phyloP scores from a whole-genome alignment of 1,140 invertebrate genomes.

The Diachasmimorpha longicaudata region DNA sequence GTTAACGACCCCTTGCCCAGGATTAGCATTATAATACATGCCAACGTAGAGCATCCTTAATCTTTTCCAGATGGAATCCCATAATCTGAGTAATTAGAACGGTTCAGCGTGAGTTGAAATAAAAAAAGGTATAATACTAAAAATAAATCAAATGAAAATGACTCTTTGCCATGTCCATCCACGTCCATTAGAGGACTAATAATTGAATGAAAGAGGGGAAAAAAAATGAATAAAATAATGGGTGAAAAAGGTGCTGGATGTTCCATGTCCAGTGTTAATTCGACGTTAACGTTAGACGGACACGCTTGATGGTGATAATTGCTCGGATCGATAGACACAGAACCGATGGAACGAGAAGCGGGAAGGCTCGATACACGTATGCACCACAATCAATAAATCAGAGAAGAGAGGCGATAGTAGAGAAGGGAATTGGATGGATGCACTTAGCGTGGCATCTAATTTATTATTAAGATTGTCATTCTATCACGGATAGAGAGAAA shows the following conservation, averaged over 20 bases:
- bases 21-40: slow-evolving; percentile 4
- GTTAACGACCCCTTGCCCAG: neutral
- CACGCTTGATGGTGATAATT: slow-evolving; percentile 29
- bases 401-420: slow-evolving; percentile 21
- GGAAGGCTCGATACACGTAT: slow-evolving; percentile 48
- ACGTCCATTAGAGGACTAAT: neutral
- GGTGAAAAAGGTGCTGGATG: slow-evolving; percentile 6
- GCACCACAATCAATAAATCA: slow-evolving; percentile 50
- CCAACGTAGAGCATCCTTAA: neutral
- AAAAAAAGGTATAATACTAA: neutral
- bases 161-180: slow-evolving; percentile 7
- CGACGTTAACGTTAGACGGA: slow-evolving; percentile 29
- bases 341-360: slow-evolving; percentile 33
- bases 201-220: neutral
- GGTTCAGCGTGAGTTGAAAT: neutral
- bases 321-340: slow-evolving; percentile 26
- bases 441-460: slow-evolving; percentile 53
- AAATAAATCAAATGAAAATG: slow-evolving; percentile 3
- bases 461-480: slow-evolving; percentile 55
- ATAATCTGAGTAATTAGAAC: slow-evolving; percentile 2
- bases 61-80: neutral
- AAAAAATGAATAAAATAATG: slow-evolving; percentile 4
- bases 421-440: slow-evolving; percentile 24
- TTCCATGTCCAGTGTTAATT: slow-evolving; percentile 27
- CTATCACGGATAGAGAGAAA: slow-evolving; percentile 12